phyloP scores from a whole-genome alignment of 2,888 invertebrate species.

The Trissoscelio sp. region DNA sequence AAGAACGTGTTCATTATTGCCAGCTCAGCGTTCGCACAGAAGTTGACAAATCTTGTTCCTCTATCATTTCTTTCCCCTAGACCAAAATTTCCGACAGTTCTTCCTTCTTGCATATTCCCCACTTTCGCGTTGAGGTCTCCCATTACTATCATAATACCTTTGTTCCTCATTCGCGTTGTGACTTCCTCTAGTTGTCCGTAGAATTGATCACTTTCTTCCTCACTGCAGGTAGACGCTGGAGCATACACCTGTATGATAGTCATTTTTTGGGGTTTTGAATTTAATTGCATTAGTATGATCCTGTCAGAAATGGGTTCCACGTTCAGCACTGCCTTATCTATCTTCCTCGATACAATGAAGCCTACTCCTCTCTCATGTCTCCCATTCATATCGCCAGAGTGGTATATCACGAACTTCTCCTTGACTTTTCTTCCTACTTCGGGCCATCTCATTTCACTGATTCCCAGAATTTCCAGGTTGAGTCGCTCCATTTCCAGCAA shows the following conservation, averaged over 20 bases:
- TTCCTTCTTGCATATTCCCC: not conserved
- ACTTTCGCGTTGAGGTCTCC: constrained; percentile 2
- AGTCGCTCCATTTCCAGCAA: not conserved
- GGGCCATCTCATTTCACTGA: not conserved
- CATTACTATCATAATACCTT: not conserved
- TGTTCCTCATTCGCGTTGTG: not conserved
- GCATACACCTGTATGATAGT: not conserved
- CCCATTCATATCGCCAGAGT: not conserved
- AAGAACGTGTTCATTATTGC: not conserved
- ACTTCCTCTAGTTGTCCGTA: not conserved
- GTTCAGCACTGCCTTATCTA: not conserved
- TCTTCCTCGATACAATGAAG: not conserved
- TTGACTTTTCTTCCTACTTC: not conserved
- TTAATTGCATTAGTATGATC: not conserved
- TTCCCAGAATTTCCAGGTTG: not conserved
- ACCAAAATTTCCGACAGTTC: constrained; percentile 1
- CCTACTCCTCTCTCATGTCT: not conserved
- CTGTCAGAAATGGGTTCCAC: not conserved
- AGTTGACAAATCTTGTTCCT: not conserved
- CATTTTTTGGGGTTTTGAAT: not conserved
- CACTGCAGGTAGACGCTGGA: not conserved
- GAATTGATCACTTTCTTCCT: not conserved
- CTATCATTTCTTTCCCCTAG: not conserved
- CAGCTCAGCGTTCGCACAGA: not conserved
- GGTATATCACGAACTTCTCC: not conserved